Percentiles rank a stretch among this genome's conserved stretches.
Evolutionary conservation across 2,113 vertebrate genomes (phyloP).

Genomic region (Acinonyx jubatus): DNA sequence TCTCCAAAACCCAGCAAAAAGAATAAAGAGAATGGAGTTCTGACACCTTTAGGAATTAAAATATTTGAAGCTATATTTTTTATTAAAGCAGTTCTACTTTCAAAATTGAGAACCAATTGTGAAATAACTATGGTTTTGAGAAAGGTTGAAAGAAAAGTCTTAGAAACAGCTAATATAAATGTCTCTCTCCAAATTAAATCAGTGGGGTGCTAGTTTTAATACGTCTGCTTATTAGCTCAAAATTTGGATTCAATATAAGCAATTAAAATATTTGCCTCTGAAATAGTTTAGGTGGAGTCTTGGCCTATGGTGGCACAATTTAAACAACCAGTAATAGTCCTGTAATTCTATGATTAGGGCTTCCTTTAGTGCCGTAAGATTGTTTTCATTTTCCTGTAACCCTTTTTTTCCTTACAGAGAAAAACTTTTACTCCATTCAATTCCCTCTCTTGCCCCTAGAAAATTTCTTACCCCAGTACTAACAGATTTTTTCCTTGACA

Average conservation of each 20-base stretch:
- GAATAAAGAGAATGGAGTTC: neutral
- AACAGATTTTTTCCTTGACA: neutral
- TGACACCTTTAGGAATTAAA: neutral
- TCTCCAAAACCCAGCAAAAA: neutral
- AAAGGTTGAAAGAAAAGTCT: conserved; percentile 47
- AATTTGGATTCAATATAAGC: conserved; percentile 46
- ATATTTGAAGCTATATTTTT: neutral
- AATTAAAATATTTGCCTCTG: conserved; percentile 22
- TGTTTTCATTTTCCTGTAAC: neutral
- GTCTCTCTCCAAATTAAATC: conserved; percentile 50
- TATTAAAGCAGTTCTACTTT: neutral
- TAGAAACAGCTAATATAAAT: conserved; percentile 41
- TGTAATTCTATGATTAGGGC: neutral
- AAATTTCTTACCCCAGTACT: neutral
- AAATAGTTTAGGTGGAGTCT: neutral
- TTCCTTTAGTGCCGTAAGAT: neutral
- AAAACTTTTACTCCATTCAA: neutral
- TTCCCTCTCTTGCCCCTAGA: neutral
- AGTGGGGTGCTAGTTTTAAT: conserved; percentile 53
- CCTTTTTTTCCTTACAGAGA: neutral
- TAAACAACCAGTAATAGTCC: neutral
- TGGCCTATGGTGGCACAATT: neutral
- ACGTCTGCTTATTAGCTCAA: neutral
- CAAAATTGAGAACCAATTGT: neutral
- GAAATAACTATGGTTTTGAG: conserved; percentile 30